A percentile compares a stretch with the other conserved stretches of the same genome.
These are phyloP conservation scores for Melanargia galathea DNA, from an alignment of 2,888 invertebrate genomes.

Conservation along the genomic window DNA sequence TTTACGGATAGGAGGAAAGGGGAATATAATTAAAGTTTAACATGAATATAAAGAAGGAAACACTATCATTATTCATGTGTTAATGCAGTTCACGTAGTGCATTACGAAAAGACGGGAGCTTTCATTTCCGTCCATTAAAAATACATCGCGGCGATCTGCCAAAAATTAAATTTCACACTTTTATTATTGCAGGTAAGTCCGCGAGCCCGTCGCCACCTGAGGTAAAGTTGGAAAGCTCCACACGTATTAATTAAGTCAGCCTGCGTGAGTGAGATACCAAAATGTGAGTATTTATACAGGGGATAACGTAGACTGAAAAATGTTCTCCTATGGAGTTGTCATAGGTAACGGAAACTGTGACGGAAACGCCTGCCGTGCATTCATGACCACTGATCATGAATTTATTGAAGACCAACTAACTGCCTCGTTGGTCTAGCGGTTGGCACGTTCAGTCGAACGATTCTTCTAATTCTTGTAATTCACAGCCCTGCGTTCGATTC, in stretches of 20 bases:
- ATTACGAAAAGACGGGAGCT: not conserved
- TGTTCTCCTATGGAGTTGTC: no score
- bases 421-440: no score
- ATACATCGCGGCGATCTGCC: conserved; percentile 20
- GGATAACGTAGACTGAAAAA: not conserved
- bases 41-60: not conserved
- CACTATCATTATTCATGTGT: not conserved
- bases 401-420: no score
- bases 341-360: no score
- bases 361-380: no score
- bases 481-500: no score
- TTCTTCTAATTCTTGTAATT: no score
- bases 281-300: conserved; percentile 23
- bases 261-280: conserved; percentile 29
- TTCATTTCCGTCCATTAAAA: conserved; percentile 15
- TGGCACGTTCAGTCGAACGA: no score
- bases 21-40: no score
- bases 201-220: conserved; percentile 14
- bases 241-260: conserved; percentile 29
- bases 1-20: no score
- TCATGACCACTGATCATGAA: no score
- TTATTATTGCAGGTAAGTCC: conserved; percentile 40
- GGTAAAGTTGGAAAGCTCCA: conserved; percentile 26
- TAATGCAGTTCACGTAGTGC: not conserved
- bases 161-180: conserved; percentile 31